phyloP scores from a whole-genome alignment of 2,797 vertebrate species.

The Pipistrellus pipistrellus region DNA sequence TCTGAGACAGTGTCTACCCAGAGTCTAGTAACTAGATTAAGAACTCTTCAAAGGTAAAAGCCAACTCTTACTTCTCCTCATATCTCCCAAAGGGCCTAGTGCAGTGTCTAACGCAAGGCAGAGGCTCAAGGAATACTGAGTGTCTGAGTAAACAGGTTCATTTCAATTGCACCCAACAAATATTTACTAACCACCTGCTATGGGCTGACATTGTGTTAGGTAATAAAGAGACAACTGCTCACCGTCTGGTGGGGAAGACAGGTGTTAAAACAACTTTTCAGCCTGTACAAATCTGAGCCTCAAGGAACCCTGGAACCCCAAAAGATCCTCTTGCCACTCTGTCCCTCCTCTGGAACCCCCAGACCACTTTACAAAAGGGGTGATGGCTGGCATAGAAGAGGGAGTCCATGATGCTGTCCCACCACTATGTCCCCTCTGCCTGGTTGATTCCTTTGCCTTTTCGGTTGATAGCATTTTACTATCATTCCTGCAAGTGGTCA shows the following conservation, averaged over 20 bases:
- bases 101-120: not conserved
- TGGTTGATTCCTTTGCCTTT: not conserved
- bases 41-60: constrained; percentile 3
- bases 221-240: not conserved
- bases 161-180: not conserved
- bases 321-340: not conserved
- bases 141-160: not conserved
- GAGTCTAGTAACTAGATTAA: not conserved
- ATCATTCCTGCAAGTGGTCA: not conserved
- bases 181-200: not conserved
- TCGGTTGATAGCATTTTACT: not conserved
- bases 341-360: not conserved
- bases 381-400: not conserved
- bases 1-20: not conserved
- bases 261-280: not conserved
- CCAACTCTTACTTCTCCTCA: not conserved
- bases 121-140: not conserved
- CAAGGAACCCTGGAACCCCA: not conserved
- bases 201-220: not conserved
- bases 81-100: not conserved
- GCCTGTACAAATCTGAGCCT: not conserved
- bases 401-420: not conserved
- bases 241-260: not conserved
- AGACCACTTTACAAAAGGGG: not conserved
- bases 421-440: not conserved